Percentiles rank a stretch among this genome's conserved stretches.
phyloP scores from a whole-genome alignment of 1,140 invertebrate species.

The Hyphantria cunea region DNA sequence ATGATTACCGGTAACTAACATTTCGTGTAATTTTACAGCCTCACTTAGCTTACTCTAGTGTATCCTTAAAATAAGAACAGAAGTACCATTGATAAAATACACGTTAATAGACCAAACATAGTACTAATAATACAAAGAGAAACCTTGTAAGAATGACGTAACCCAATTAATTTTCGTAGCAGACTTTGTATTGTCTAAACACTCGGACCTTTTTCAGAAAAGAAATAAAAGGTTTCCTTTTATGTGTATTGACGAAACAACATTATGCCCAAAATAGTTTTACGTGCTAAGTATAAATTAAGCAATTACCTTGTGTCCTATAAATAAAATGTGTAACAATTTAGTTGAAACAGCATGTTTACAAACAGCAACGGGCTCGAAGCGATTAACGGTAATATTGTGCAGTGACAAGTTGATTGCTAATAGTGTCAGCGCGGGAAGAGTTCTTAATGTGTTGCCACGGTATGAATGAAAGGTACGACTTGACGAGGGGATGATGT shows the following conservation, averaged over 20 bases:
- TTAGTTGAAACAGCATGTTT: slow-evolving; percentile 19
- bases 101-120: slow-evolving; percentile 9
- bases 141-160: slow-evolving; percentile 17
- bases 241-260: slow-evolving; percentile 6
- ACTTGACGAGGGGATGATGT: slow-evolving; percentile 39
- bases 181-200: slow-evolving; percentile 23
- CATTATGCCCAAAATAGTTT: slow-evolving; percentile 4
- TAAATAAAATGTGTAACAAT: neutral
- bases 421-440: slow-evolving; percentile 52
- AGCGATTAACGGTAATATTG: slow-evolving; percentile 42
- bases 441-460: slow-evolving; percentile 51
- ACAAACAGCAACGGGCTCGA: slow-evolving; percentile 9
- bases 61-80: slow-evolving; percentile 1
- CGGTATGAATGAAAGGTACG: slow-evolving; percentile 42
- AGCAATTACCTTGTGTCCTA: neutral
- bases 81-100: slow-evolving; percentile 1
- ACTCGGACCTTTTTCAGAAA: slow-evolving; percentile 21
- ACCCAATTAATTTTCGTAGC: slow-evolving; percentile 25
- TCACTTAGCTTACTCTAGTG: neutral
- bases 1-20: slow-evolving; percentile 22
- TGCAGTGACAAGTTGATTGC: slow-evolving; percentile 64
- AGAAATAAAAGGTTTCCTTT: slow-evolving; percentile 4
- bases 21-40: slow-evolving; percentile 19
- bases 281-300: neutral
- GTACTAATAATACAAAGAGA: slow-evolving; percentile 6